Conservation (phyloP, 2,888 invertebrate species). For the Lymantria dispar region DNA sequence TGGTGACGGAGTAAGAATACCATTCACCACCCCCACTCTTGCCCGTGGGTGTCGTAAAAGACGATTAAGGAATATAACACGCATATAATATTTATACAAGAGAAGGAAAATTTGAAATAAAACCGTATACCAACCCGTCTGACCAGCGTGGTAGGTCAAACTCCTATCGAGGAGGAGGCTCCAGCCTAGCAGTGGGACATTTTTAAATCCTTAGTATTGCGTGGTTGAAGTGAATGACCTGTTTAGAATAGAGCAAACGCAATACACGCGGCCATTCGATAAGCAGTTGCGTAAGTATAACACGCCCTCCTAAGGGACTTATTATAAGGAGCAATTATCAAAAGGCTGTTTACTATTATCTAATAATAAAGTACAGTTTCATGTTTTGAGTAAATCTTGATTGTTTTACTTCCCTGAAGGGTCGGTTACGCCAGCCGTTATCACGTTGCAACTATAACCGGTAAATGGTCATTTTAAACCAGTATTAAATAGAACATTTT, state of each 20-base stretch:
- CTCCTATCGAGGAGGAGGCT: no score
- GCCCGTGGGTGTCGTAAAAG: no score
- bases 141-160: no score
- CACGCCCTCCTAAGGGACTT: conserved; percentile 67
- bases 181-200: no score
- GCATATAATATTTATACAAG: no score
- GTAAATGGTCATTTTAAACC: conserved; percentile 23
- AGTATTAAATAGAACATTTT: conserved; percentile 23
- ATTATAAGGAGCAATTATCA: conserved; percentile 44
- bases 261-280: conserved; percentile 68
- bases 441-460: conserved; percentile 20
- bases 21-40: no score
- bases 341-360: conserved; percentile 34
- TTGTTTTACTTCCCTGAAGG: conserved; percentile 48
- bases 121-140: no score
- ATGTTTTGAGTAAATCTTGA: conserved; percentile 43
- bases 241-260: conserved; percentile 62
- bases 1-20: no score
- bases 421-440: conserved; percentile 40
- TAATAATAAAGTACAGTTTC: conserved; percentile 29
- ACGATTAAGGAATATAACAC: no score
- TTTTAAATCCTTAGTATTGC: conserved; percentile 64
- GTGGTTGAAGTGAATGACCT: conserved; percentile 68
- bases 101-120: no score
- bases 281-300: conserved; percentile 69